phyloP scores from a whole-genome alignment of 2,888 invertebrate species.

The Hydriomena furcata region DNA sequence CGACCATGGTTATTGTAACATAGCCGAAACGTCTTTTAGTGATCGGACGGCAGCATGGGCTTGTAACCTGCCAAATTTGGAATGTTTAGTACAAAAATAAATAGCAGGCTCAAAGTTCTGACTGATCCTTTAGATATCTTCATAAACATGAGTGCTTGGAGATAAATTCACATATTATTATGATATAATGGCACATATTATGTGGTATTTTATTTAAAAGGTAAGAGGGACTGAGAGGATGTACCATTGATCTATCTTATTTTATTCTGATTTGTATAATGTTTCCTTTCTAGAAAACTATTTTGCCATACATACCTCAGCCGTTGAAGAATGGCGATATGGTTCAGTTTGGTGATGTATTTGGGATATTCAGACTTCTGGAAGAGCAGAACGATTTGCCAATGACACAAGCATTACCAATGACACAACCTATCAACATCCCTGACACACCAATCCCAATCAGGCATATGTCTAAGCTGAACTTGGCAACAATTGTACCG shows the following conservation, averaged over 20 bases:
- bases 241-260: neutral
- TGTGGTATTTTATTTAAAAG: too few relatives aligned
- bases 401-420: constrained; percentile 72
- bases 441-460: constrained; percentile 62
- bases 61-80: too few relatives aligned
- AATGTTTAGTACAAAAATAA: too few relatives aligned
- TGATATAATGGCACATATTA: too few relatives aligned
- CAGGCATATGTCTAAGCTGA: constrained; percentile 48
- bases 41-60: too few relatives aligned
- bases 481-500: constrained; percentile 57
- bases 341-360: constrained; percentile 71
- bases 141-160: too few relatives aligned
- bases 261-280: neutral
- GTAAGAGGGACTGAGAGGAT: too few relatives aligned
- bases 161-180: too few relatives aligned
- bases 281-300: constrained; percentile 54
- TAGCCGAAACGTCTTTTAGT: too few relatives aligned
- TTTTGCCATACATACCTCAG: constrained; percentile 66
- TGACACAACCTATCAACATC: constrained; percentile 69
- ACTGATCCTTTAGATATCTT: too few relatives aligned
- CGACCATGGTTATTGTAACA: too few relatives aligned
- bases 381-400: constrained; percentile 65
- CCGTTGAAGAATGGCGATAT: constrained; percentile 65
- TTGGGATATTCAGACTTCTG: constrained; percentile 67
- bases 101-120: too few relatives aligned